Conservation (phyloP, 2,113 vertebrate species). For the Panurus biarmicus region DNA sequence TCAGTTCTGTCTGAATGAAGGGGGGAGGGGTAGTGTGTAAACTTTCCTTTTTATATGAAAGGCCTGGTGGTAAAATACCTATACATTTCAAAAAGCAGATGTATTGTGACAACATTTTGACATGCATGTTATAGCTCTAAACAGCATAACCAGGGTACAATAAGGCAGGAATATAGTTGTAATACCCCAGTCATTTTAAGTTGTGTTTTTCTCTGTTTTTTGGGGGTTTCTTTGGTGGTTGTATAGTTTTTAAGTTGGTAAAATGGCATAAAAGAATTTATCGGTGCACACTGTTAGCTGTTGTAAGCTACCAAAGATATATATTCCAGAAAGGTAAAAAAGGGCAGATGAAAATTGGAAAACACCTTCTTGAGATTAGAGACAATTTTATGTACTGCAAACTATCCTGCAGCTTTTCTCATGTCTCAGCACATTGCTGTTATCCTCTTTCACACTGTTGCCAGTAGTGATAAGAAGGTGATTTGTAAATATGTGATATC, state of each 20-base stretch:
- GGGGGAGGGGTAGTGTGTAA: neutral
- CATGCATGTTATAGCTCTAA: neutral
- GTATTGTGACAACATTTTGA: neutral
- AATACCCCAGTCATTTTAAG: neutral
- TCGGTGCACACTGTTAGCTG: neutral
- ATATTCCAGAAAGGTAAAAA: neutral
- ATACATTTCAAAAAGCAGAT: neutral
- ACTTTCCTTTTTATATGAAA: neutral
- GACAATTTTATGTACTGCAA: neutral
- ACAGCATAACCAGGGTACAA: neutral
- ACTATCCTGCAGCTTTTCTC: neutral
- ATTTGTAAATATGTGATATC: neutral
- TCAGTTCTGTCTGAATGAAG: neutral
- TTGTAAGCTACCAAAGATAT: neutral
- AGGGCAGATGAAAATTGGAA: neutral
- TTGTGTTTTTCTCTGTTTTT: neutral
- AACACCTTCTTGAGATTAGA: neutral
- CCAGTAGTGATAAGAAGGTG: neutral
- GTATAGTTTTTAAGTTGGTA: neutral
- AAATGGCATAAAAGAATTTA: neutral
- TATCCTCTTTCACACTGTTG: neutral
- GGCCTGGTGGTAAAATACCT: neutral
- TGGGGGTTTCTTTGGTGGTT: neutral
- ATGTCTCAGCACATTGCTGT: neutral
- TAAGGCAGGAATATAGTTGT: neutral